phyloP scores from a whole-genome alignment of 2,888 invertebrate species.

The Kryphioiulus occultus region DNA sequence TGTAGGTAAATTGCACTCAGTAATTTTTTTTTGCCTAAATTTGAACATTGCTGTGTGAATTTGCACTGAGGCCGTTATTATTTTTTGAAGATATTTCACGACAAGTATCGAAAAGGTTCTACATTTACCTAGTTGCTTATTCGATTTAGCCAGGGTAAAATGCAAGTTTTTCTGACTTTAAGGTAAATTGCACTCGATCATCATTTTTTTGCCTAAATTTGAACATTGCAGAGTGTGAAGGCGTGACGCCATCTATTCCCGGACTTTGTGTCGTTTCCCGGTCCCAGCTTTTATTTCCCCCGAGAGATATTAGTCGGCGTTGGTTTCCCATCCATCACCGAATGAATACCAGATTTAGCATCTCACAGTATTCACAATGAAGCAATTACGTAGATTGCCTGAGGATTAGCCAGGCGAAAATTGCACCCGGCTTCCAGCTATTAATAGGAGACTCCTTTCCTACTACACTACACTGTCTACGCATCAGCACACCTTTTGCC shows the following conservation, averaged over 20 bases:
- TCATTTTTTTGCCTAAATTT: too few species aligned
- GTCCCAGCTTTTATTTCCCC: constrained; percentile 7
- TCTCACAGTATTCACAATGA: constrained; percentile 50
- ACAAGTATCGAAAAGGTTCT: too few species aligned
- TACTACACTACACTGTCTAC: background rate
- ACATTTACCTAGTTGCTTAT: too few species aligned
- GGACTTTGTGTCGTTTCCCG: constrained; percentile 26
- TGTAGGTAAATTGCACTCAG: too few species aligned
- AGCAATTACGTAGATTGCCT: constrained; percentile 52
- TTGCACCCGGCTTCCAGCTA: constrained; percentile 48
- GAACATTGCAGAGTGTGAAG: background rate
- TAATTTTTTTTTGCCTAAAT: too few species aligned
- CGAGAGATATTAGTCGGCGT: constrained; percentile 47
- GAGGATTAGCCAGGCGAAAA: constrained; percentile 50
- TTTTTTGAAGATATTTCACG: too few species aligned
- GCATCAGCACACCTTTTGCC: constrained; percentile 6
- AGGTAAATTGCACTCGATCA: too few species aligned
- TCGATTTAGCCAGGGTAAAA: too few species aligned
- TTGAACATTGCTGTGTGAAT: too few species aligned
- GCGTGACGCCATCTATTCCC: background rate
- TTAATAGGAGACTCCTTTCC: constrained; percentile 43
- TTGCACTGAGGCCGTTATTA: too few species aligned
- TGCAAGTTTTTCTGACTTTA: too few species aligned
- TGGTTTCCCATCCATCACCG: constrained; percentile 50
- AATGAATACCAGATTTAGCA: constrained; percentile 51